These are phyloP conservation scores for Patella ulyssiponensis DNA, from an alignment of 2,888 invertebrate species.

Conservation along the genomic window DNA sequence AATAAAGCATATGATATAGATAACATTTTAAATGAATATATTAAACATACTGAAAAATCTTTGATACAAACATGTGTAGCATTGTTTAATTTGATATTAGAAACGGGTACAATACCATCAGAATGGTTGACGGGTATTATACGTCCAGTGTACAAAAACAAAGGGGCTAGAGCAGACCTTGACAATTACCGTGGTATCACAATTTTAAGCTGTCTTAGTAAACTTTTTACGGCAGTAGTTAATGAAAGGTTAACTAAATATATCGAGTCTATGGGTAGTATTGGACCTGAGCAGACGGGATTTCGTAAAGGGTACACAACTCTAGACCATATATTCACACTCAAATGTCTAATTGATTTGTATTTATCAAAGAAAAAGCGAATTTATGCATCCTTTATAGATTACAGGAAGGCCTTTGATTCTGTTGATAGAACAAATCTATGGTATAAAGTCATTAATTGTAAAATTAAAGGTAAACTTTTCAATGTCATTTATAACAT, in stretches of 20 bases:
- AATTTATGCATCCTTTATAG: conserved; percentile 18
- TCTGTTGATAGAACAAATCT: conserved; percentile 15
- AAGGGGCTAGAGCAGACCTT: conserved; percentile 16
- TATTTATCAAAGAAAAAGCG: not conserved
- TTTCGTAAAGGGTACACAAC: conserved; percentile 8
- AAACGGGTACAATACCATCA: conserved; percentile 15
- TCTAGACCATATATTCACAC: conserved; percentile 16
- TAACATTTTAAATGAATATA: conserved; percentile 23
- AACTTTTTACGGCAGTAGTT: not conserved
- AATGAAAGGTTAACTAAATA: conserved; percentile 10
- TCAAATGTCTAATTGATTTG: conserved; percentile 13
- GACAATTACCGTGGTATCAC: conserved; percentile 21
- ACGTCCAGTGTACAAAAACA: conserved; percentile 20
- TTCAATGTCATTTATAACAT: not conserved
- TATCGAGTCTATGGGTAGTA: not conserved
- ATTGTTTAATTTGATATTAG: conserved; percentile 24
- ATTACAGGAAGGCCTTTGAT: conserved; percentile 8
- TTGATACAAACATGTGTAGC: conserved; percentile 7
- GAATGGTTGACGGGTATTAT: conserved; percentile 15
- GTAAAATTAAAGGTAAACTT: conserved; percentile 8
- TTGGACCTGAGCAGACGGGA: not conserved
- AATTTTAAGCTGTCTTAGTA: conserved; percentile 4
- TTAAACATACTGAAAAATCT: not conserved
- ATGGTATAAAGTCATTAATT: conserved; percentile 16
- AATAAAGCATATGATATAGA: conserved; percentile 16